Evolutionary conservation across 30 jellyfish, hydroid and myxozoan genomes (phyloP).

Genomic region (Phacellophora camtschatica): DNA sequence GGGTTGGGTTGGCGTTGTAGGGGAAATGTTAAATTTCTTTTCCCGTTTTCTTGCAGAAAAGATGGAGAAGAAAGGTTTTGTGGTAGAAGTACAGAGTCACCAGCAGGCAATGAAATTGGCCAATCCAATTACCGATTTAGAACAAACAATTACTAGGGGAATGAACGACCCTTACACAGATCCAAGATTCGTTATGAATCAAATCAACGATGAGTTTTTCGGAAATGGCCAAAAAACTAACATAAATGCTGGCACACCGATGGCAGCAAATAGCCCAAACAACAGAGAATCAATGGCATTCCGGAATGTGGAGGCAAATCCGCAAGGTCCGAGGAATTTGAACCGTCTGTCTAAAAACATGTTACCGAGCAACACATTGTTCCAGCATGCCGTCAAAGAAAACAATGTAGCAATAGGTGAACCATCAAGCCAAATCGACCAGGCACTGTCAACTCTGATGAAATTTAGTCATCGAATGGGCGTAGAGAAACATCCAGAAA

Average conservation of each 20-base stretch:
- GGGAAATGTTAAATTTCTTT: neutral
- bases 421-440: neutral
- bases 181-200: slow-evolving; percentile 88
- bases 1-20: too few relatives aligned
- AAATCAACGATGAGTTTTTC: slow-evolving; percentile 89
- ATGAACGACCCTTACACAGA: slow-evolving; percentile 92
- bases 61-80: slow-evolving; percentile 79
- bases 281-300: slow-evolving; percentile 89
- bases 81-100: slow-evolving; percentile 97
- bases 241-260: slow-evolving; percentile 68
- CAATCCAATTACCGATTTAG: slow-evolving; percentile 93
- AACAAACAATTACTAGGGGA: slow-evolving; percentile 94
- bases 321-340: slow-evolving; percentile 20
- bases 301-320: slow-evolving; percentile 30
- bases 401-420: slow-evolving; percentile 51
- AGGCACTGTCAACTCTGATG: slow-evolving; percentile 6
- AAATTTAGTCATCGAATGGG: neutral
- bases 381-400: slow-evolving; percentile 78
- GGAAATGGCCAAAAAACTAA: slow-evolving; percentile 38
- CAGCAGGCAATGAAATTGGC: slow-evolving; percentile 94
- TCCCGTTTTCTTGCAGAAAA: too few relatives aligned
- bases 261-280: slow-evolving; percentile 46
- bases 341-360: slow-evolving; percentile 11
- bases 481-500: slow-evolving; percentile 10
- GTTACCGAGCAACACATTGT: slow-evolving; percentile 35